A percentile compares a stretch with the other conserved stretches of the same genome.
These are phyloP conservation scores for Taxidea taxus DNA, from an alignment of 2,113 vertebrate species.

Conservation along the genomic window DNA sequence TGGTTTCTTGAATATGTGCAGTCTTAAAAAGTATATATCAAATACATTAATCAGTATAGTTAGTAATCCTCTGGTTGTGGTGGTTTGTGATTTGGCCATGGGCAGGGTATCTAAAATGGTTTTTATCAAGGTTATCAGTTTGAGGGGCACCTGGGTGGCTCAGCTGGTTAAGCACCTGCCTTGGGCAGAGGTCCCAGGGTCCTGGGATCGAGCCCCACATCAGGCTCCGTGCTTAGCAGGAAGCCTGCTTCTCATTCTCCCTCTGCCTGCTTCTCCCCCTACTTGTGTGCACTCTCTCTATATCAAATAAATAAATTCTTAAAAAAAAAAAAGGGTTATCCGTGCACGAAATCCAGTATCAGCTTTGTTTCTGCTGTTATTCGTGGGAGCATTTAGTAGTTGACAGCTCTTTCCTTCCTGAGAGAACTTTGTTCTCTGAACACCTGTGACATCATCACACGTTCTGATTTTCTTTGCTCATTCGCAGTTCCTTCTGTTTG, in stretches of 20 bases:
- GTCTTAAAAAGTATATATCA: not conserved
- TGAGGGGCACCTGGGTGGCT: not conserved
- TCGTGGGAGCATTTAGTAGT: not conserved
- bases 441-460: not conserved
- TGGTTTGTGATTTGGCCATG: not conserved
- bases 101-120: not conserved
- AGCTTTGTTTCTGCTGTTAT: not conserved
- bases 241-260: not conserved
- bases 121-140: not conserved
- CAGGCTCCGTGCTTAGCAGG: no score
- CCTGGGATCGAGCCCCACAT: no score
- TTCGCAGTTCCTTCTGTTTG: not conserved
- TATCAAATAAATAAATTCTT: not conserved
- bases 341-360: not conserved
- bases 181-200: not conserved
- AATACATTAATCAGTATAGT: not conserved
- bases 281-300: not conserved
- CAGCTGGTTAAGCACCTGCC: not conserved
- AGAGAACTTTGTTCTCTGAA: not conserved
- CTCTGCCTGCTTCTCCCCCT: not conserved
- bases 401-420: not conserved
- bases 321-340: not conserved
- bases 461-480: not conserved
- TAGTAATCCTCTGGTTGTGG: not conserved
- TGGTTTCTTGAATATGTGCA: slow-evolving; percentile 32